A percentile compares a stretch with the other conserved stretches of the same genome.
phyloP scores from a whole-genome alignment of 2,113 vertebrate genomes.

The Cepphus grylle region DNA sequence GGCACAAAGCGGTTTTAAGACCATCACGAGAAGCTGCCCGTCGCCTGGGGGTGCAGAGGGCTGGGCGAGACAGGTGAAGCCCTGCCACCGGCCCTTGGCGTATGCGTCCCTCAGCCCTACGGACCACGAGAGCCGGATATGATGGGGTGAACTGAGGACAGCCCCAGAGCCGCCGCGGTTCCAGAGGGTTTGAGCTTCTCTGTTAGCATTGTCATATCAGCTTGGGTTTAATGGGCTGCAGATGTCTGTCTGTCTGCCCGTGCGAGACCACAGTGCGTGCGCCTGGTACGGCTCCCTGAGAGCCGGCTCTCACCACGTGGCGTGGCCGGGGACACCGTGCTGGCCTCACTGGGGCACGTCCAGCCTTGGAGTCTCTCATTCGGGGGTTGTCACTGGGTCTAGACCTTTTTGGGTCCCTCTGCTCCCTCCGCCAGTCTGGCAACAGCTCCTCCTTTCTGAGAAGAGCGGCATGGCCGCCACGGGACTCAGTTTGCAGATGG shows the following conservation, averaged over 20 bases:
- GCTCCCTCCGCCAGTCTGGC: rapidly evolving
- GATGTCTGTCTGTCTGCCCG: not conserved
- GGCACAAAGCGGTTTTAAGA: not conserved
- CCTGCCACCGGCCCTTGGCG: no score
- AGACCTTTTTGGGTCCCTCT: not conserved
- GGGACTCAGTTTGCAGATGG: not conserved
- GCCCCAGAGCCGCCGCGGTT: not conserved
- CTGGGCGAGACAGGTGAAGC: rapidly evolving
- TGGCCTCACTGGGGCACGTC: rapidly evolving
- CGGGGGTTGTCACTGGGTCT: rapidly evolving
- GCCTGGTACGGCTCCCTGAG: not conserved
- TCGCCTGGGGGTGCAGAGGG: not conserved
- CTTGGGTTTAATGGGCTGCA: not conserved
- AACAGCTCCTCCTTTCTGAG: not conserved
- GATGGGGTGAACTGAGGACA: not conserved
- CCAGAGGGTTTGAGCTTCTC: not conserved
- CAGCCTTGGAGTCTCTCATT: not conserved
- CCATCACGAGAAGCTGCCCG: rapidly evolving
- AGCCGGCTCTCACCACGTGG: rapidly evolving
- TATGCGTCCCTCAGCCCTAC: not conserved
- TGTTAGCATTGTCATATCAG: not conserved
- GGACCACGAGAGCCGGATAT: rapidly evolving
- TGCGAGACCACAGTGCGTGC: not conserved
- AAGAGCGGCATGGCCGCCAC: not conserved
- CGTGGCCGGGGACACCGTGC: rapidly evolving